Conservation (phyloP, 2,888 invertebrate species). For the Synergus umbraculus region DNA sequence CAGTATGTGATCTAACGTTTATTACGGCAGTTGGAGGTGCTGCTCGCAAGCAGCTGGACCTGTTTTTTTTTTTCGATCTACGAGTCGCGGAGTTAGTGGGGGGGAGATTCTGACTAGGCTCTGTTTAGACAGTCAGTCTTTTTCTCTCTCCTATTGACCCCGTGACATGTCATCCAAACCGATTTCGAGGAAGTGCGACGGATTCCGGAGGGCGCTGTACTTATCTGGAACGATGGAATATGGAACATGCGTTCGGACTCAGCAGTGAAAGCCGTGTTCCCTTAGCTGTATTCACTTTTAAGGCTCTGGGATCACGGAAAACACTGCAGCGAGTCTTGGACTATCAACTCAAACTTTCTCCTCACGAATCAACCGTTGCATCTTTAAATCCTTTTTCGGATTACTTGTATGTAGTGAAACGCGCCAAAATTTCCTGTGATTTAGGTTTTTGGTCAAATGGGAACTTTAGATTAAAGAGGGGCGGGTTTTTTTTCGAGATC, state of each 20-base stretch:
- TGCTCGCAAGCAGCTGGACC: slow-evolving; percentile 50
- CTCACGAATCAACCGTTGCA: not conserved
- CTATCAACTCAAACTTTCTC: slow-evolving; percentile 55
- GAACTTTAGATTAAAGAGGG: not conserved
- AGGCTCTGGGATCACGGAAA: slow-evolving; percentile 76
- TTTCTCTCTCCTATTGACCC: slow-evolving; percentile 88
- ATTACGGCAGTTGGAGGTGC: slow-evolving; percentile 68
- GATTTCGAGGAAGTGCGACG: slow-evolving; percentile 21
- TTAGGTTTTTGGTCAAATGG: not conserved
- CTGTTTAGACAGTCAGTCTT: slow-evolving; percentile 84
- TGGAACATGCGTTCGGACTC: slow-evolving; percentile 61
- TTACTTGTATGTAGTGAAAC: not conserved
- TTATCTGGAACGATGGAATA: slow-evolving; percentile 34
- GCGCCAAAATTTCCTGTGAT: not conserved
- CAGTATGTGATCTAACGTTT: slow-evolving; percentile 68
- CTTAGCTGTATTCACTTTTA: slow-evolving; percentile 68
- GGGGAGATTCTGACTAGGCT: slow-evolving; percentile 85
- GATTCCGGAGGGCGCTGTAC: slow-evolving; percentile 38
- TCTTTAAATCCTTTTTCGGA: not conserved
- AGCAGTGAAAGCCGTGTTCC: slow-evolving; percentile 76
- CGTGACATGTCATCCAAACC: slow-evolving; percentile 75
- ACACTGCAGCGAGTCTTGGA: slow-evolving; percentile 74
- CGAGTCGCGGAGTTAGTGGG: slow-evolving; percentile 79
- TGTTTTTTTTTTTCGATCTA: slow-evolving; percentile 49
- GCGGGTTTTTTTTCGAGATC: not conserved